Evolutionary conservation across 2,113 vertebrate genomes (phyloP).

Genomic region (Etheostoma spectabile): DNA sequence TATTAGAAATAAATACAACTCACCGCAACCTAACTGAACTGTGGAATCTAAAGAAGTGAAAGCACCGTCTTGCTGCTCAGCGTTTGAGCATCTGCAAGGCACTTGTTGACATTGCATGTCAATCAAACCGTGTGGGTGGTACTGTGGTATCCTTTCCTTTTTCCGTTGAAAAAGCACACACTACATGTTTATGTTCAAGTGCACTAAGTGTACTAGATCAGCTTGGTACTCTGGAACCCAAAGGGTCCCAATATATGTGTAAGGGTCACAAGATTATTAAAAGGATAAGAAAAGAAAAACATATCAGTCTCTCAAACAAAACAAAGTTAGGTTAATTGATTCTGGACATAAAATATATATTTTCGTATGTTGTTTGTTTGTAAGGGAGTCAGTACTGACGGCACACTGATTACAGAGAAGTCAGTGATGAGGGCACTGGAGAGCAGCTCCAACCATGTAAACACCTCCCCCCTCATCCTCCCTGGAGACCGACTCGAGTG

Average conservation of each 20-base stretch:
- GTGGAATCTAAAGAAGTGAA: conserved; percentile 18
- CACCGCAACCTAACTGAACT: background rate
- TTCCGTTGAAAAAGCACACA: background rate
- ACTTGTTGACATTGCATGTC: background rate
- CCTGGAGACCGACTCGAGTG: conserved; percentile 58
- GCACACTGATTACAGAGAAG: conserved; percentile 59
- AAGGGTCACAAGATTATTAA: background rate
- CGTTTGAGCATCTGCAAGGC: background rate
- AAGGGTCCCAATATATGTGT: background rate
- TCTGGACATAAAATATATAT: background rate
- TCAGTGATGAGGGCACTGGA: conserved; percentile 76
- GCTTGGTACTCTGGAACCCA: background rate
- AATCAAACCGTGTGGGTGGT: background rate
- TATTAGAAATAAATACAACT: conserved; percentile 30
- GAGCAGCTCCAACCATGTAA: conserved; percentile 79
- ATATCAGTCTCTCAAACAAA: background rate
- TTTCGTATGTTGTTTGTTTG: conserved; percentile 22
- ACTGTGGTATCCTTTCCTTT: background rate
- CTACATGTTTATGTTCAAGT: background rate
- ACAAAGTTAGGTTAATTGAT: background rate
- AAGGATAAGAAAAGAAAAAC: background rate
- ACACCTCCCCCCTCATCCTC: conserved; percentile 80
- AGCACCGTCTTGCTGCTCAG: background rate
- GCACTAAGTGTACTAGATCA: background rate
- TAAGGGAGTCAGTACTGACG: conserved; percentile 4